Evolutionary conservation across 2,113 vertebrate species (phyloP).

Genomic region (Catharus bicknelli): DNA sequence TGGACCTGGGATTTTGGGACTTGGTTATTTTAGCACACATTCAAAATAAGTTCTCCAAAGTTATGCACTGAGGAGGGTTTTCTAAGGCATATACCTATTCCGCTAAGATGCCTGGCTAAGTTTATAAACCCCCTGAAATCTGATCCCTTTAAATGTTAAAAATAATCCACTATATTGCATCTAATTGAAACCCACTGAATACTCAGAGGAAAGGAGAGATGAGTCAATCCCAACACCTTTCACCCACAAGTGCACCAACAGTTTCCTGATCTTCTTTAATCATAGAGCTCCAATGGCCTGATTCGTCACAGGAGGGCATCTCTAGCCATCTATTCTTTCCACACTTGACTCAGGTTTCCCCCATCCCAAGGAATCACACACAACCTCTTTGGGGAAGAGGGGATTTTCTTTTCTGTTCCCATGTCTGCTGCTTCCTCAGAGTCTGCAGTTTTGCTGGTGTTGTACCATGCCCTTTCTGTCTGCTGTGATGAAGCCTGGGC

Average conservation of each 20-base stretch:
- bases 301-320: conserved; percentile 24
- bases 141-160: conserved; percentile 63
- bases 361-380: conserved; percentile 14
- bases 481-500: neutral
- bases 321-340: conserved; percentile 39
- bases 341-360: neutral
- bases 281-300: conserved; percentile 46
- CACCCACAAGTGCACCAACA: conserved; percentile 19
- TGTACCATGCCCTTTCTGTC: neutral
- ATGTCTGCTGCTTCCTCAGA: neutral
- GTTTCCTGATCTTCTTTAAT: conserved; percentile 59
- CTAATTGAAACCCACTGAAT: conserved; percentile 44
- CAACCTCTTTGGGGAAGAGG: neutral
- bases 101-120: neutral
- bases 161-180: conserved; percentile 37
- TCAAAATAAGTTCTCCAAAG: neutral
- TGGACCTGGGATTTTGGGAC: neutral
- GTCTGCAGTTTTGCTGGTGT: neutral
- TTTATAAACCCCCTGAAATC: conserved; percentile 21
- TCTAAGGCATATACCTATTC: neutral
- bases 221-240: conserved; percentile 59
- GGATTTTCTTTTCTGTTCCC: conserved; percentile 13
- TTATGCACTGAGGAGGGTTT: neutral
- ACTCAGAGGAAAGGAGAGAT: conserved; percentile 46
- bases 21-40: neutral